phyloP scores from a whole-genome alignment of 2,888 invertebrate species.

The Melikaiella ostensackeni region DNA sequence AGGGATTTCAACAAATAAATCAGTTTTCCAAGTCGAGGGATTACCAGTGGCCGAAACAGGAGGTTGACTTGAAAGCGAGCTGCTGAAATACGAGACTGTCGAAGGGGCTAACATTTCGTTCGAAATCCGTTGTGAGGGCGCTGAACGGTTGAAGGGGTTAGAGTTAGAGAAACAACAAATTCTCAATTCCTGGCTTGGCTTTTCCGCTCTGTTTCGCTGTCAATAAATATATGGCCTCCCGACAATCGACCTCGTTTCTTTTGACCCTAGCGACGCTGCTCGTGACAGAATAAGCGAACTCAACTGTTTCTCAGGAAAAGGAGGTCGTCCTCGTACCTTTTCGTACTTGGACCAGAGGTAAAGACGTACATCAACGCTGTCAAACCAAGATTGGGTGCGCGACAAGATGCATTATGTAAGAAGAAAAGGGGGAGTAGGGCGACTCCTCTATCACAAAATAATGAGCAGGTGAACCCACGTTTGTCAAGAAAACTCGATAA shows the following conservation, averaged over 20 bases:
- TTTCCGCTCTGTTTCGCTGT: slow-evolving; percentile 58
- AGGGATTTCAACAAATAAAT: not conserved
- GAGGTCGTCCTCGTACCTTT: slow-evolving; percentile 4
- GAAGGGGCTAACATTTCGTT: slow-evolving; percentile 57
- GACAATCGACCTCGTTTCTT: slow-evolving; percentile 40
- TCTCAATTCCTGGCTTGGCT: slow-evolving; percentile 54
- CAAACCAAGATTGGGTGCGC: not conserved
- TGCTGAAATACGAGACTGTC: slow-evolving; percentile 50
- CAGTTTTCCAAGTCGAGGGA: no score
- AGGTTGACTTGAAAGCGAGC: slow-evolving; percentile 42
- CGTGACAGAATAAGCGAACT: not conserved
- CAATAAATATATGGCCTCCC: slow-evolving; percentile 58
- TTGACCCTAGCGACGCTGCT: not conserved
- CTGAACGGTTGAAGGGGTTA: slow-evolving; percentile 10
- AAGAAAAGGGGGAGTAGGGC: not conserved
- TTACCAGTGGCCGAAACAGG: slow-evolving; percentile 8
- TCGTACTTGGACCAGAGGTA: not conserved
- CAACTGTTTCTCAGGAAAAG: slow-evolving; percentile 2
- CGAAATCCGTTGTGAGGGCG: slow-evolving; percentile 49
- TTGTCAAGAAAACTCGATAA: not conserved
- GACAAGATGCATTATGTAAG: not conserved
- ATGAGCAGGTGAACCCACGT: not conserved
- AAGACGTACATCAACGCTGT: not conserved
- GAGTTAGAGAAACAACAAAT: slow-evolving; percentile 54
- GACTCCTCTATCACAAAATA: not conserved